Evolutionary conservation across 2,797 vertebrate genomes (phyloP), one percentile per base, ranked within the genome.

Genomic region (Pangasius djambal): DNA sequence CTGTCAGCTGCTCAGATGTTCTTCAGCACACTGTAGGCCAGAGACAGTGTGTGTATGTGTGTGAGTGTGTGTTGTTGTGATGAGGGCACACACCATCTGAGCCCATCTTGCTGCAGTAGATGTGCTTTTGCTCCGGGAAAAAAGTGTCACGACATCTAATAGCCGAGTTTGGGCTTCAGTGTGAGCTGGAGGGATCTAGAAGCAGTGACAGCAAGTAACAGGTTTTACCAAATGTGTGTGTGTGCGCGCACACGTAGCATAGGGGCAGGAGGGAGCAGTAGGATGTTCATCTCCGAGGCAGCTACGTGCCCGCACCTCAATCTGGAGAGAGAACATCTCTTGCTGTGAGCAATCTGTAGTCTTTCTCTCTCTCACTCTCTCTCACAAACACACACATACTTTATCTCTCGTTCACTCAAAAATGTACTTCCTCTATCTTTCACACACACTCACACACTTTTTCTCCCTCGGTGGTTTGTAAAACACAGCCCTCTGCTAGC

Each of bases 311-410:
- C 70, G 74, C 83, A 90, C 93, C 92, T 92, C 88, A 91, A 92
- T 93, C 89, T 89, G 92, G 90, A 94, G 87, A 87, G 91, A 94
- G 93, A 94, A 94, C 93, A 94, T 94, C 92, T 94, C 94, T 95
- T 16, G 91, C 95, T 95, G 95, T 92, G 95, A 94, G 93, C 95
- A 96, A 96, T 96, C 94, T 94, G 94, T 92, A 92, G 59, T 77
- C 92, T 87, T 91, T 93, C 93, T 93, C 91, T 91, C 87, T 70
- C 67, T 52, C 59, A 37, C 16, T 82, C 59, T 74, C 74, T 84
- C 81, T 31, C 78, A 12, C 37, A 13, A 12, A 75, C 20, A 48
- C 40, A 48, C 20, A 48, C 8, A 28, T 44, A 52, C 75, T 48
- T 48, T 25, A 9, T 37, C 25, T 37, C 81, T 81, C 5, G 18